Base-by-base conservation (phyloP, 2,797 vertebrate genomes). In the Clarias pachynema region DNA sequence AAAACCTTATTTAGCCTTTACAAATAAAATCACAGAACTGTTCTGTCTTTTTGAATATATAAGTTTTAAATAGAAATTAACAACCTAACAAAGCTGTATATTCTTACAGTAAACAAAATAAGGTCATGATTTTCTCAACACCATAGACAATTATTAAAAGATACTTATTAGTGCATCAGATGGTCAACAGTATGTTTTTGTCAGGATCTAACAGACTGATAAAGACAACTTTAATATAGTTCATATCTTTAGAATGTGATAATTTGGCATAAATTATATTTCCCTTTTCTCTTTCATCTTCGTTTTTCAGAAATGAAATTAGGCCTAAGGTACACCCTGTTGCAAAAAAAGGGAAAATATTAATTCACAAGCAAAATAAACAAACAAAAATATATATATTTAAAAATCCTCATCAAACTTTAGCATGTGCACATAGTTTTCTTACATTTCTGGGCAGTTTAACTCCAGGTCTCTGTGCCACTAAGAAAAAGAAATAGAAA, bases 381-480 rank as follows among this genome's bases (percentile, higher is more conserved):
- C 5, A 37, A 0, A 56, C 6, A 12, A 57, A 10, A 49, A 24
- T 29, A 73, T 15, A 73, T 37, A 37, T 37, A 37, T 37, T 5
- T 44, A 44, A 26, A 82, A 73, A 77, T n/a, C 31, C 3, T 66
- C 22, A 26, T 68, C 31, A 69, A 62, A 79, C 16, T 22, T n/a
- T 59, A 26, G 16, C 40, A 4, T 63, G 7, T 53, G 4, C 22
- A n/a, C 22, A 0, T 31, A 15, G 68, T 34, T 57, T 31, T 87
- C 91, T 90, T 86, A 95, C 95, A 90, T 82, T 29, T 15, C 82
- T 86, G 73, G 34, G 31, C n/a, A 72, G 31, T 82, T 93, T 92
- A 96, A 91, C 92, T 95, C 95, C 94, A 96, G 92, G 69, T 92
- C 63, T 96, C 95, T 86, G 94, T 91, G 83, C 94, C 94, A 66